Conservation (phyloP, 2,797 vertebrate species). For the Melanogrammus aeglefinus region DNA sequence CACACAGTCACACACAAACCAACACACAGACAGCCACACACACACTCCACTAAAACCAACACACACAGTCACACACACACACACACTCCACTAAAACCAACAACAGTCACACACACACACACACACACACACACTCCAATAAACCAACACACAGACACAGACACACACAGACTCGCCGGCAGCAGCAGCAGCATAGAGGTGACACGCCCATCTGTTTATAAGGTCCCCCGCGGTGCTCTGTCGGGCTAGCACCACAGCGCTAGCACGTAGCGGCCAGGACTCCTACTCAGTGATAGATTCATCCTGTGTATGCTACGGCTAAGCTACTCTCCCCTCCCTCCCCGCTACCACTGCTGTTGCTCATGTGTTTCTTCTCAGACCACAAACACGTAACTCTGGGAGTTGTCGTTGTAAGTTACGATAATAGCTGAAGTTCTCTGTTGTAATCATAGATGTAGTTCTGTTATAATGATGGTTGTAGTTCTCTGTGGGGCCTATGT, state of each 20-base stretch:
- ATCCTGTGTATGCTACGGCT: neutral
- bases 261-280: slow-evolving; percentile 37
- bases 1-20: neutral
- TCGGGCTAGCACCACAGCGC: slow-evolving; percentile 26
- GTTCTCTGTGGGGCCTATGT: neutral
- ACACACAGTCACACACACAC: neutral
- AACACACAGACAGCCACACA: slow-evolving; percentile 6
- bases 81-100: slow-evolving; percentile 16
- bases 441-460: neutral
- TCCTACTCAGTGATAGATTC: slow-evolving; percentile 25
- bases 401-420: neutral
- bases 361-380: too few species aligned
- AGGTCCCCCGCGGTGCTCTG: slow-evolving; percentile 4
- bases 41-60: neutral
- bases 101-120: neutral
- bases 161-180: slow-evolving; percentile 3
- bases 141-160: neutral
- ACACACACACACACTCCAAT: slow-evolving; percentile 22
- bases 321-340: neutral
- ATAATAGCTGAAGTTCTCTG: too few species aligned
- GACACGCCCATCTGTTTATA: slow-evolving; percentile 37
- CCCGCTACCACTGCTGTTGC: too few species aligned
- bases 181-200: slow-evolving; percentile 13
- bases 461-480: neutral
- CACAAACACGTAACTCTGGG: too few species aligned